phyloP scores from a whole-genome alignment of 92 coral and sea anemone species.

The Heteractis magnifica region DNA sequence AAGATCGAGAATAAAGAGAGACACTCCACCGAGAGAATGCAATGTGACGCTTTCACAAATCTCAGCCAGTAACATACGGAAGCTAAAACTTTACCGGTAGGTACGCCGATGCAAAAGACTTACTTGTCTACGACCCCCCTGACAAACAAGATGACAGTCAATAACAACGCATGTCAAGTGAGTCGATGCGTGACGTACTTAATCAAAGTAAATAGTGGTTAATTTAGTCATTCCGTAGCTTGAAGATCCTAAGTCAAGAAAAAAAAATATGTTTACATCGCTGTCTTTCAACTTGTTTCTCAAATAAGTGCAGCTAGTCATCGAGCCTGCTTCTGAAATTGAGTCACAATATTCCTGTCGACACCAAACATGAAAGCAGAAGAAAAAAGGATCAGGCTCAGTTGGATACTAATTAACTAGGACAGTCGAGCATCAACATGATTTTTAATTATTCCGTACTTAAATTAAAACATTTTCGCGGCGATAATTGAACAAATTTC shows the following conservation, averaged over 20 bases:
- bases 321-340: neutral
- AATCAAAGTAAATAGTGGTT: constrained; percentile 20
- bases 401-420: constrained; percentile 28
- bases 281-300: neutral
- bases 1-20: constrained; percentile 4
- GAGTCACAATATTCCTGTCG: neutral
- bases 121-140: constrained; percentile 16
- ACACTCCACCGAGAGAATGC: constrained; percentile 1
- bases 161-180: constrained; percentile 44
- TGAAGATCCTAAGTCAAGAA: neutral
- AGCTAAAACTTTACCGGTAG: constrained; percentile 20
- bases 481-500: constrained; percentile 18
- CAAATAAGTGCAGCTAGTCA: neutral
- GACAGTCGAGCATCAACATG: constrained; percentile 11
- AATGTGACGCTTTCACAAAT: constrained; percentile 16
- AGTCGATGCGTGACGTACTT: constrained; percentile 39
- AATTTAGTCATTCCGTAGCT: constrained; percentile 20
- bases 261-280: neutral
- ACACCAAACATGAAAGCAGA: constrained; percentile 14
- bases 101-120: constrained; percentile 12
- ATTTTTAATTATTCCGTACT: constrained; percentile 31
- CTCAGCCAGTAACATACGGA: constrained; percentile 24
- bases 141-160: constrained; percentile 28
- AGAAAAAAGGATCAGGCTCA: neutral
- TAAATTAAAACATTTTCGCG: constrained; percentile 25